Conservation (phyloP, 64 coral and sea anemone species). For the Montipora sp. region DNA sequence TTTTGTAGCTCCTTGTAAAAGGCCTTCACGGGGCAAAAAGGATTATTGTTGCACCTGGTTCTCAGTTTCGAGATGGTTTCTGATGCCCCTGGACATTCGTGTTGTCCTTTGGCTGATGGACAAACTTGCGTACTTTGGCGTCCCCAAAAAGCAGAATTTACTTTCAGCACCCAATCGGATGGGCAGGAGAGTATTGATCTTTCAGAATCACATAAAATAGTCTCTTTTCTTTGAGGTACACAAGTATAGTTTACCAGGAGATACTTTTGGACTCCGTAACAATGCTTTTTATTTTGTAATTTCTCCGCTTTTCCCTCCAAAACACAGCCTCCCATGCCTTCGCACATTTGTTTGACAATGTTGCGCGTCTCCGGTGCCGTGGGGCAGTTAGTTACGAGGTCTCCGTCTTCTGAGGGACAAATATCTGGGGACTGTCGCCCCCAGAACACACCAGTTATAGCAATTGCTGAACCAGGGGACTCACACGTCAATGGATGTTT, state of each 20-base stretch:
- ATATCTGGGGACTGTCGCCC: slow-evolving; percentile 76
- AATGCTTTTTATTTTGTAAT: slow-evolving; percentile 86
- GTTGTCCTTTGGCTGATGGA: slow-evolving; percentile 63
- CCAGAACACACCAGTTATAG: slow-evolving; percentile 88
- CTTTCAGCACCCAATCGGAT: slow-evolving; percentile 85
- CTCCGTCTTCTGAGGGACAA: slow-evolving; percentile 90
- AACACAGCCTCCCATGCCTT: slow-evolving; percentile 85
- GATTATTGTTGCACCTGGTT: slow-evolving; percentile 82
- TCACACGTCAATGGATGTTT: slow-evolving; percentile 83
- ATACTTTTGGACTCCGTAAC: slow-evolving; percentile 87
- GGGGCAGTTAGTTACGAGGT: slow-evolving; percentile 76
- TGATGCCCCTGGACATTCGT: slow-evolving; percentile 77
- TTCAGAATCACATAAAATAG: slow-evolving; percentile 85
- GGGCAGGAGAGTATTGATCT: slow-evolving; percentile 73
- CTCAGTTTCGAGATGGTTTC: slow-evolving; percentile 87
- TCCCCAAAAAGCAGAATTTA: slow-evolving; percentile 93
- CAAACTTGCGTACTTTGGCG: slow-evolving; percentile 65
- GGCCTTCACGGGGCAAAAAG: slow-evolving; percentile 73
- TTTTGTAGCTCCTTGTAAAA: slow-evolving; percentile 83
- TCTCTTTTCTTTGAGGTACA: slow-evolving; percentile 73
- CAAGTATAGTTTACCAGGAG: slow-evolving; percentile 90
- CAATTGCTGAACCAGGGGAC: slow-evolving; percentile 86
- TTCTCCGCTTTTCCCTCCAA: slow-evolving; percentile 77
- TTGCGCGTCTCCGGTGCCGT: slow-evolving; percentile 66
- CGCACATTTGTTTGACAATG: slow-evolving; percentile 84